Evolutionary conservation across 23 tunicate species (phyloP).

Genomic region (Oikopleura albicans): DNA sequence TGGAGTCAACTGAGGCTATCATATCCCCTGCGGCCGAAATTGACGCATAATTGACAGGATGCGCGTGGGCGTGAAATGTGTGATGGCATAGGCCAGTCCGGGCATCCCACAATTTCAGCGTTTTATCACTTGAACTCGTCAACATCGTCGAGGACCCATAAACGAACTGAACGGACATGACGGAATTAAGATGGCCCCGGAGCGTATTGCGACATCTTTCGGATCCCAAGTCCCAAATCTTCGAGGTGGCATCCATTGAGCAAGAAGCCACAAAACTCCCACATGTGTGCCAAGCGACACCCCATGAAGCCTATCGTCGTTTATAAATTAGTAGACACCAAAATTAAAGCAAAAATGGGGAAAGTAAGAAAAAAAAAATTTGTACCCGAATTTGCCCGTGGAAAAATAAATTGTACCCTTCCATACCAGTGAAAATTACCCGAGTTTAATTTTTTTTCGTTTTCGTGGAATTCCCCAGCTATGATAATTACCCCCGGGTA

Average conservation of each 20-base stretch:
- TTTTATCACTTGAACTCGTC: conserved; percentile 73
- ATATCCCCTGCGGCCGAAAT: conserved; percentile 18
- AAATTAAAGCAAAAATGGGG: too few relatives aligned
- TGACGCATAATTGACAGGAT: conserved; percentile 58
- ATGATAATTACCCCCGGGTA: too few relatives aligned
- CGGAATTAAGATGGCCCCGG: conserved; percentile 77
- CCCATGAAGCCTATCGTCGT: too few relatives aligned
- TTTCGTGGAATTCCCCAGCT: too few relatives aligned
- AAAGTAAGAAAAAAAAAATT: too few relatives aligned
- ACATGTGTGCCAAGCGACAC: conserved; percentile 80
- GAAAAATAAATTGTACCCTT: too few relatives aligned
- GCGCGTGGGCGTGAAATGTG: conserved; percentile 74
- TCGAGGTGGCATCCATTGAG: conserved; percentile 78
- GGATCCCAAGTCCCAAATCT: conserved; percentile 64
- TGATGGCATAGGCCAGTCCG: conserved; percentile 75
- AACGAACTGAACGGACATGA: conserved; percentile 51
- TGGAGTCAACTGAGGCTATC: not conserved
- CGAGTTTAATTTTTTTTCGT: too few relatives aligned
- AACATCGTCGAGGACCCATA: conserved; percentile 48
- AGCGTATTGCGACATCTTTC: conserved; percentile 56
- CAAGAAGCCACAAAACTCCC: conserved; percentile 86
- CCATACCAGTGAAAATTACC: too few relatives aligned
- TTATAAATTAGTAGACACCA: too few relatives aligned
- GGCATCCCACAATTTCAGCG: conserved; percentile 79
- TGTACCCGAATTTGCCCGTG: too few relatives aligned